These are phyloP conservation scores for Beaufortia kweichowensis DNA, from an alignment of 2,113 vertebrate species.

Conservation along the genomic window DNA sequence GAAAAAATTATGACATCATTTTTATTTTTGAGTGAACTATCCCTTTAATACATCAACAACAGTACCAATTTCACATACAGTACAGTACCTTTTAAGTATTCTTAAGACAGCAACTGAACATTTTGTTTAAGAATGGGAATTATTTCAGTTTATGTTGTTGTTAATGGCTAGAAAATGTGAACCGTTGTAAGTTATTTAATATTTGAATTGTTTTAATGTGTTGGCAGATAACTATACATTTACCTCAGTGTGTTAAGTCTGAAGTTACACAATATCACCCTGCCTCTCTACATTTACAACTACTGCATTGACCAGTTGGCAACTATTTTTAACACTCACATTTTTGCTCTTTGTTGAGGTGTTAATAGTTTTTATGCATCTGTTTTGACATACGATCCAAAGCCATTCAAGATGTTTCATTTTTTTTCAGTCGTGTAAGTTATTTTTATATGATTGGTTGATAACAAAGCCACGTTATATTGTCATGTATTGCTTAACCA, in stretches of 20 bases:
- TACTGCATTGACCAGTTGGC: constrained; percentile 15
- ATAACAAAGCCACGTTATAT: constrained; percentile 29
- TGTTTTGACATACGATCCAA: constrained; percentile 46
- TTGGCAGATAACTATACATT: constrained; percentile 62
- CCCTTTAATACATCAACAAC: not conserved
- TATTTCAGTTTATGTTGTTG: constrained; percentile 13
- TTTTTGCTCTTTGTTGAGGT: constrained; percentile 16
- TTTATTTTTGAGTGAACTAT: no score
- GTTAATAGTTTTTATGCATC: constrained; percentile 29
- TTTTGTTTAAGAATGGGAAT: constrained; percentile 28
- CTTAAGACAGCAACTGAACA: constrained; percentile 1
- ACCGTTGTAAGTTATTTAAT: constrained; percentile 48
- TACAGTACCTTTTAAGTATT: not conserved
- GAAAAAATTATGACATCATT: no score
- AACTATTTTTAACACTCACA: constrained; percentile 2
- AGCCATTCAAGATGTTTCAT: constrained; percentile 44
- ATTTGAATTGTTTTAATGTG: constrained; percentile 40
- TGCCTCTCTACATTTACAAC: constrained; percentile 46
- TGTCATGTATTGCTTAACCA: not conserved
- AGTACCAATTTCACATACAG: not conserved
- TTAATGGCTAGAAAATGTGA: constrained; percentile 41
- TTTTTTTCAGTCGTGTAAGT: constrained; percentile 30
- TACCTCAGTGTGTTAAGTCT: constrained; percentile 72
- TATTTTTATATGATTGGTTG: constrained; percentile 9
- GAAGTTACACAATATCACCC: constrained; percentile 69